Evolutionary conservation across 2,888 invertebrate genomes (phyloP).

Genomic region (Pristionchus entomophagus): DNA sequence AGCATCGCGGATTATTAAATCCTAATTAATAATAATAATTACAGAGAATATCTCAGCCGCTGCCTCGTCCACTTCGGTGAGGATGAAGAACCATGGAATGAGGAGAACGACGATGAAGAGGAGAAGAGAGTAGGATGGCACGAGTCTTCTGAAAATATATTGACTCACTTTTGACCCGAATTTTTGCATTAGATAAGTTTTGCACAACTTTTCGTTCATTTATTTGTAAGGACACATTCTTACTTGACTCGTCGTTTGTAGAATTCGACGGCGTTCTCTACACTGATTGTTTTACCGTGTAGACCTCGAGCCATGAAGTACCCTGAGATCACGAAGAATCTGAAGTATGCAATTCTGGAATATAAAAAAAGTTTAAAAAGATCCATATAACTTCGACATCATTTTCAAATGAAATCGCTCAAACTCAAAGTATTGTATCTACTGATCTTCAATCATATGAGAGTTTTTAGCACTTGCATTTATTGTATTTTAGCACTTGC

Average conservation of each 20-base stretch:
- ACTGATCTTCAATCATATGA: too few species aligned
- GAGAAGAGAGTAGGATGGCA: neutral
- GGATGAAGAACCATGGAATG: neutral
- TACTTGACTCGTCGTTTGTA: neutral
- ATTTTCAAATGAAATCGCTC: too few species aligned
- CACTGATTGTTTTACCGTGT: neutral
- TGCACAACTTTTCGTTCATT: neutral
- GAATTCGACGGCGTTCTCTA: neutral
- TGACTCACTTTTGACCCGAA: neutral
- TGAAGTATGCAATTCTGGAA: too few species aligned
- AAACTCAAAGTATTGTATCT: too few species aligned
- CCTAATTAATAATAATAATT: neutral
- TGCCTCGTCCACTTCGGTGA: neutral
- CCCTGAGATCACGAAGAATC: too few species aligned
- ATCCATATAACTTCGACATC: too few species aligned
- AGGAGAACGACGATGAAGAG: neutral
- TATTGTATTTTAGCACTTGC: too few species aligned
- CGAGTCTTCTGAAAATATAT: neutral
- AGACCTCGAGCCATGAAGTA: neutral
- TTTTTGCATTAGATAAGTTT: neutral
- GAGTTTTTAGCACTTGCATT: too few species aligned
- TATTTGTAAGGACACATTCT: neutral
- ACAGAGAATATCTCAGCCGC: neutral
- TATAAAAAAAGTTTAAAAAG: too few species aligned
- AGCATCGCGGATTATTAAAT: neutral